Conservation (phyloP, 2,888 invertebrate species). For the Deilephila porcellus region DNA sequence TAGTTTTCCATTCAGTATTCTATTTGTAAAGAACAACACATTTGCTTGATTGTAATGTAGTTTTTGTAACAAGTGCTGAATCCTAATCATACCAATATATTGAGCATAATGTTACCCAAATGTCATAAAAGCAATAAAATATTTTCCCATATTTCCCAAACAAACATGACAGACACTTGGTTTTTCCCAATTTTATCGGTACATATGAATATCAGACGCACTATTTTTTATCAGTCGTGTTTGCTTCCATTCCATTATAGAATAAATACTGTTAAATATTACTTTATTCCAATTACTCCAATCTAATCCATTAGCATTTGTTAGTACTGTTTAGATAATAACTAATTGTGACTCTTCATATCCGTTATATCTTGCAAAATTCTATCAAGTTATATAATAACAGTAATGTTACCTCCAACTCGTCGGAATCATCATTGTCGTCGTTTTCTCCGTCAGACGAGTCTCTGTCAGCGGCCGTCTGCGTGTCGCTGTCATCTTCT, state of each 20-base stretch:
- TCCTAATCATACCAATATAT: not conserved
- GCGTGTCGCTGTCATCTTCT: conserved; percentile 61
- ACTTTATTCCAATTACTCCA: not conserved
- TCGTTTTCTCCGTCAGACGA: conserved; percentile 86
- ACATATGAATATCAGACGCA: not conserved
- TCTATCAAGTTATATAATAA: not conserved
- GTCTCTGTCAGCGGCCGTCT: conserved; percentile 74
- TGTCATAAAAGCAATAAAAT: conserved; percentile 9
- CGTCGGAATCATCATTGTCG: conserved; percentile 87
- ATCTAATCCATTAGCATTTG: not conserved
- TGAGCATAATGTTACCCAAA: not conserved
- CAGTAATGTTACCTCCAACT: conserved; percentile 81
- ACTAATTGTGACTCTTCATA: not conserved
- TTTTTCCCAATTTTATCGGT: too few species aligned
- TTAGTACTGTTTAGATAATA: conserved; percentile 7
- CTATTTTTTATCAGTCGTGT: not conserved
- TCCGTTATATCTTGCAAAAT: not conserved
- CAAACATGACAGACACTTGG: not conserved
- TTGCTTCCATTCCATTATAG: not conserved
- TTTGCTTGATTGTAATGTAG: not conserved
- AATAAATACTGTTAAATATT: not conserved
- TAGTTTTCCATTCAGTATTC: too few species aligned
- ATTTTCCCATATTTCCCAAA: conserved; percentile 4
- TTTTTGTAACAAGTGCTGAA: conserved; percentile 3
- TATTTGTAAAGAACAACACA: not conserved